Percentiles rank a stretch among this genome's conserved stretches.
Conservation (phyloP, 1,140 invertebrate species). For the Pseudomyrmex pallidus region DNA sequence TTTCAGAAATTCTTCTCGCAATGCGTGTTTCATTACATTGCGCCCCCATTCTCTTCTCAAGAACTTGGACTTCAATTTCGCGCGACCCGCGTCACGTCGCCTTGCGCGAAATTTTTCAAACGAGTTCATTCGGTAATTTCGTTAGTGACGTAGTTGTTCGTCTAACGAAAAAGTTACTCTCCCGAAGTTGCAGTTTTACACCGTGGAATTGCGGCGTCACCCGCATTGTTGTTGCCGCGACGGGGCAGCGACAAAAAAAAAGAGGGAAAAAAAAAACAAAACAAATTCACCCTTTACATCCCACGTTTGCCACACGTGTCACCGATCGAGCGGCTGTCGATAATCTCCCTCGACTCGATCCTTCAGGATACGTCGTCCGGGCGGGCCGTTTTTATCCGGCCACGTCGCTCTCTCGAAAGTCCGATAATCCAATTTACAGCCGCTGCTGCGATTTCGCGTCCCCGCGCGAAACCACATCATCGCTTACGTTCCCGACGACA, state of each 20-base stretch:
- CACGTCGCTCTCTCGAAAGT: slow-evolving; percentile 20
- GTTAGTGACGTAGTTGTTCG: slow-evolving; percentile 34
- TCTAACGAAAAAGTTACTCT: slow-evolving; percentile 47
- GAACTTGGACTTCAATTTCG: slow-evolving; percentile 31
- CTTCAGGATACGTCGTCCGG: slow-evolving; percentile 22
- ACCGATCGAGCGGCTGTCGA: slow-evolving; percentile 54
- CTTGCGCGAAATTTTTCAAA: slow-evolving; percentile 43
- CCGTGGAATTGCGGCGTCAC: slow-evolving; percentile 41
- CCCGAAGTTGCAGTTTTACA: slow-evolving; percentile 40
- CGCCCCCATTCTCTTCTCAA: not conserved
- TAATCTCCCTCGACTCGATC: slow-evolving; percentile 55
- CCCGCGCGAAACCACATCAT: slow-evolving; percentile 26
- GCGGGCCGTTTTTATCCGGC: slow-evolving; percentile 35
- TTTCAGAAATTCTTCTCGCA: slow-evolving; percentile 1
- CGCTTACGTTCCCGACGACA: slow-evolving; percentile 29
- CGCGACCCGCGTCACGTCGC: slow-evolving; percentile 24
- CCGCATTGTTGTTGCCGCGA: slow-evolving; percentile 21
- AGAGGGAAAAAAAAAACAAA: not conserved
- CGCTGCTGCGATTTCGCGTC: slow-evolving; percentile 40
- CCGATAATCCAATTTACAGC: slow-evolving; percentile 59
- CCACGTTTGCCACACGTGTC: slow-evolving; percentile 53
- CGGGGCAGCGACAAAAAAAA: too few relatives aligned
- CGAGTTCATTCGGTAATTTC: slow-evolving; percentile 53
- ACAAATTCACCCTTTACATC: slow-evolving; percentile 38
- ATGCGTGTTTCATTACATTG: not conserved